Conservation (phyloP, 2,888 invertebrate genomes). For the Hetaerina titia region DNA sequence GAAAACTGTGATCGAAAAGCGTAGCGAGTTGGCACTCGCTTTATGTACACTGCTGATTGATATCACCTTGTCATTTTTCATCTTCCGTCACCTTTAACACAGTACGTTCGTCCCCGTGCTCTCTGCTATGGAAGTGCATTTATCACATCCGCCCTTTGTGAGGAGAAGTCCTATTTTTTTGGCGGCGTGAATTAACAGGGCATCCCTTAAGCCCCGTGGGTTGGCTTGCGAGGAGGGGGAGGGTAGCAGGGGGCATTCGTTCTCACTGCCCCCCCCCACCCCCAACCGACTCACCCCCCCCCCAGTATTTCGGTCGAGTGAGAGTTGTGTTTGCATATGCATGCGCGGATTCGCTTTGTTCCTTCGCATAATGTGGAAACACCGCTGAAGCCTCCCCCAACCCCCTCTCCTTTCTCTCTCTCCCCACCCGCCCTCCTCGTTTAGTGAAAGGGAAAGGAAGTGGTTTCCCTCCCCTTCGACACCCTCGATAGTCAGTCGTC, state of each 20-base stretch:
- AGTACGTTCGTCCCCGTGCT: too few relatives aligned
- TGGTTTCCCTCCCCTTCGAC: neutral
- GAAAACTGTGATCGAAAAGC: too few relatives aligned
- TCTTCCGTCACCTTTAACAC: too few relatives aligned
- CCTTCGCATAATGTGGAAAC: constrained; percentile 58
- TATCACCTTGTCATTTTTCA: too few relatives aligned
- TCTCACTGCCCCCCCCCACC: neutral
- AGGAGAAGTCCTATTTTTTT: neutral
- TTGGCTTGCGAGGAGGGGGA: neutral
- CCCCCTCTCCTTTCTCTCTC: neutral
- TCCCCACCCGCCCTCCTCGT: neutral
- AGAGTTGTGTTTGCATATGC: constrained; percentile 50
- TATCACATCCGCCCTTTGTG: neutral
- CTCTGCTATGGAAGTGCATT: neutral
- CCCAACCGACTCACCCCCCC: neutral
- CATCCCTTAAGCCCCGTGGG: neutral
- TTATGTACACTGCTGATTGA: too few relatives aligned
- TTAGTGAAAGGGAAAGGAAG: constrained; percentile 63
- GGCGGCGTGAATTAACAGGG: neutral
- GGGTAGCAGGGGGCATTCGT: neutral
- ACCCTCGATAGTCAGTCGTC: constrained; percentile 59
- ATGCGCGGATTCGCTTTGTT: constrained; percentile 49
- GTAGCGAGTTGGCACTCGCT: too few relatives aligned
- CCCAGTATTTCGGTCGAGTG: constrained; percentile 11
- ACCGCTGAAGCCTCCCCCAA: neutral